These are phyloP conservation scores for Ctenomys sociabilis DNA, from an alignment of 2,113 vertebrate species.

Conservation along the genomic window DNA sequence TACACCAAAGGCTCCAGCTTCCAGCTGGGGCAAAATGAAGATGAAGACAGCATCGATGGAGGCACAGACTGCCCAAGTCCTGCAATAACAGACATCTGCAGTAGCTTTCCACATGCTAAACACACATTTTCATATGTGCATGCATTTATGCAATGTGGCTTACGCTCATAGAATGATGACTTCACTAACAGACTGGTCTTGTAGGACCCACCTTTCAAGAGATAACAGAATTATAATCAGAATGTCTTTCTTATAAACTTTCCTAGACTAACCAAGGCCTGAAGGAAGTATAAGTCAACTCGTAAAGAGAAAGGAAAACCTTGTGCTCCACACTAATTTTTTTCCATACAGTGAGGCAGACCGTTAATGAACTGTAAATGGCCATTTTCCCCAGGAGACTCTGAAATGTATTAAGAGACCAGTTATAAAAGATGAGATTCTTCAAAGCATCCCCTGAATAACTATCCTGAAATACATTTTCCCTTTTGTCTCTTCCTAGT, in stretches of 20 bases:
- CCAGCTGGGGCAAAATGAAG: neutral
- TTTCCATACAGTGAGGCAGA: neutral
- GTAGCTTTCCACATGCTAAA: neutral
- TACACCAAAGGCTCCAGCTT: neutral
- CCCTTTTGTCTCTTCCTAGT: neutral
- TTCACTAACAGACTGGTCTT: neutral
- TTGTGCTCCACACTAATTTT: neutral
- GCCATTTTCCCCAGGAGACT: neutral
- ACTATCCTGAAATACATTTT: neutral
- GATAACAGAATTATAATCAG: neutral
- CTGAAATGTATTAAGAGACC: neutral
- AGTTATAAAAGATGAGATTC: conserved; percentile 7
- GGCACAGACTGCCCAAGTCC: neutral
- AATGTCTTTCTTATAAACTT: conserved; percentile 8
- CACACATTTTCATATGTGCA: neutral
- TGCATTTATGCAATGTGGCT: neutral
- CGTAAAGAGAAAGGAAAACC: neutral
- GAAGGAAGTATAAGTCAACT: neutral
- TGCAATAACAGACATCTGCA: neutral
- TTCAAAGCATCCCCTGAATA: conserved; percentile 14
- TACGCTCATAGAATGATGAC: neutral
- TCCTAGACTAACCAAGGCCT: neutral
- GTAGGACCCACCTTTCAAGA: neutral
- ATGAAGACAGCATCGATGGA: neutral
- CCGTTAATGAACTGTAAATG: neutral